Base-by-base conservation (phyloP, 2,113 vertebrate species). In the Malurus cyaneus region DNA sequence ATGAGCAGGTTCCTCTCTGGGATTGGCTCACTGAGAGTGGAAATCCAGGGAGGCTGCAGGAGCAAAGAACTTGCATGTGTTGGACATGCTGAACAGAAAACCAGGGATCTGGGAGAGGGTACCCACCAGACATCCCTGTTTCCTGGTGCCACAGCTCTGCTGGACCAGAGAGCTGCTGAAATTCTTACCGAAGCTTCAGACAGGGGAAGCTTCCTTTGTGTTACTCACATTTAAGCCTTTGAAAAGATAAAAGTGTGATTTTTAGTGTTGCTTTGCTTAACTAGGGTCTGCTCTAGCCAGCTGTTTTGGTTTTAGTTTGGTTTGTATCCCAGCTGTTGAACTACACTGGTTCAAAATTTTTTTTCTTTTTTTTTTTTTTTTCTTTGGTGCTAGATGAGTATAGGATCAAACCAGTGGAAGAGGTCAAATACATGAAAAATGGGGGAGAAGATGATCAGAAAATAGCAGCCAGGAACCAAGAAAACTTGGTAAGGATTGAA, bases 361-460 rank as follows among this genome's bases (percentile, higher is more conserved):
- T 62, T 46, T 74, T 66, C 29, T 10, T 8, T 52, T 25, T 82
- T 70, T 94, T 94, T 93, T 93, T 91, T 54, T 91, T 69, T 73
- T 29, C 79, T 96, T 96, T 74, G 85, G 88, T 95, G 80, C 80
- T 97, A 99, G 99, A 99, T 96, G 99, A 99, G 97, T 99, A 99
- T 98, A 99, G 98, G 98, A 98, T 99, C 98, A 99, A 99, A 98
- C 99, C 98, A 86, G 99, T 99, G 97, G 99, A 99, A 98, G 99
- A 99, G 98, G 99, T 99, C 96, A 98, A 98, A 97, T 98, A 98
- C 97, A 98, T 98, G 98, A 98, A 98, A 97, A 98, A 98, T 91
- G 98, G 98, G 92, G 98, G 98, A 94, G 98, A 98, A 97, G 98
- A 98, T 95, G 98, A 98, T 92, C 98, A 98, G 96, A 98, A 98